Conservation (phyloP, 2,888 invertebrate species). For the Lepas anatifera region DNA sequence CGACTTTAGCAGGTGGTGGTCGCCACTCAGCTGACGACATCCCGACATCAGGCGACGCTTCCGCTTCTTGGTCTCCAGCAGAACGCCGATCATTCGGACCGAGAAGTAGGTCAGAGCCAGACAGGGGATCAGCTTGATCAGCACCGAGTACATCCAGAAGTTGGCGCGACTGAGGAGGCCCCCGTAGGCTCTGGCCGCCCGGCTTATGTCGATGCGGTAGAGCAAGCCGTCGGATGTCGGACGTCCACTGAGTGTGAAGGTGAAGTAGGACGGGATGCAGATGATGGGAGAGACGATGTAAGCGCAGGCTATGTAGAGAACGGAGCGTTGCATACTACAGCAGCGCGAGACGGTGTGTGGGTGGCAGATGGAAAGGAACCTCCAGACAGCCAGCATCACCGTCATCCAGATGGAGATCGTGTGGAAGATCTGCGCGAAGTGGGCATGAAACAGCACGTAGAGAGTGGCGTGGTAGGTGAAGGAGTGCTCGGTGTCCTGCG, state of each 20-base stretch:
- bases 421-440: slow-evolving; percentile 73
- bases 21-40: not conserved
- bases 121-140: slow-evolving; percentile 84
- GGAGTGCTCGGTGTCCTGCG: slow-evolving; percentile 20
- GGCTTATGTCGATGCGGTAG: slow-evolving; percentile 46
- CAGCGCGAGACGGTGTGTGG: slow-evolving; percentile 67
- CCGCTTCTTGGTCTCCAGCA: slow-evolving; percentile 16
- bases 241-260: slow-evolving; percentile 47
- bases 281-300: slow-evolving; percentile 72
- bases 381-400: slow-evolving; percentile 82
- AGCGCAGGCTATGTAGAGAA: slow-evolving; percentile 58
- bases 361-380: slow-evolving; percentile 71
- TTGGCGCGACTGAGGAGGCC: slow-evolving; percentile 43
- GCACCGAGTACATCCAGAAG: slow-evolving; percentile 84
- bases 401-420: slow-evolving; percentile 90
- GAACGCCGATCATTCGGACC: slow-evolving; percentile 23
- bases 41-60: not conserved
- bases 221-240: not conserved
- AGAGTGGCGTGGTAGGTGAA: slow-evolving; percentile 61
- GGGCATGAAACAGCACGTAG: slow-evolving; percentile 76
- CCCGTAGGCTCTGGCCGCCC: slow-evolving; percentile 38
- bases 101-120: slow-evolving; percentile 57
- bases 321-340: slow-evolving; percentile 68
- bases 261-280: slow-evolving; percentile 72
- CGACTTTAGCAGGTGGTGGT: slow-evolving; percentile 14